These are phyloP conservation scores for Lochmaea crataegi DNA, from an alignment of 2,888 invertebrate species.

Conservation along the genomic window DNA sequence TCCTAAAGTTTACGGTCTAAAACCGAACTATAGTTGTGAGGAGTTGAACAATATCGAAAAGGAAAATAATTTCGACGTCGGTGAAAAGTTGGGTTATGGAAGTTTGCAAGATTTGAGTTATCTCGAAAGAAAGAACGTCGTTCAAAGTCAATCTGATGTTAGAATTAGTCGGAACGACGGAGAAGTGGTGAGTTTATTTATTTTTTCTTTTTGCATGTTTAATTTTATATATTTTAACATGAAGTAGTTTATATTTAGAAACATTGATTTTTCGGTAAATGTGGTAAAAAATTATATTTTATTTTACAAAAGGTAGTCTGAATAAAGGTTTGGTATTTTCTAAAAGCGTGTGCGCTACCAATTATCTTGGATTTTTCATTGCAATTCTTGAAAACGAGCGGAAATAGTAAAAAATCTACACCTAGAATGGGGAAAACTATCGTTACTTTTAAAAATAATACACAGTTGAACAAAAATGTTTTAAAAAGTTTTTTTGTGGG, in stretches of 20 bases:
- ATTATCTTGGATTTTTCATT: too few species aligned
- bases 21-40: slow-evolving; percentile 61
- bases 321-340: too few species aligned
- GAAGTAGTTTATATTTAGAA: too few species aligned
- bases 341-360: too few species aligned
- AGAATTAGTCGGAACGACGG: slow-evolving; percentile 60
- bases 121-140: slow-evolving; percentile 53
- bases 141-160: slow-evolving; percentile 77
- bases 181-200: slow-evolving; percentile 45
- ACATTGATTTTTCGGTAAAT: background rate
- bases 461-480: too few species aligned
- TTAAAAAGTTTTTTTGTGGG: too few species aligned
- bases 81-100: slow-evolving; percentile 67
- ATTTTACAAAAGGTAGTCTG: background rate
- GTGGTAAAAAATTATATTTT: background rate
- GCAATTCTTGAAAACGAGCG: too few species aligned
- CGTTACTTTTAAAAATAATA: too few species aligned
- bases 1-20: slow-evolving; percentile 74
- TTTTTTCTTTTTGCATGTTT: background rate
- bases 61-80: slow-evolving; percentile 54
- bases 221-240: background rate
- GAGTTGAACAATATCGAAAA: slow-evolving; percentile 58
- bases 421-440: too few species aligned
- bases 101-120: slow-evolving; percentile 71
- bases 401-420: too few species aligned